phyloP scores from a whole-genome alignment of 2,797 vertebrate species.

The Atherinosoma microstoma region DNA sequence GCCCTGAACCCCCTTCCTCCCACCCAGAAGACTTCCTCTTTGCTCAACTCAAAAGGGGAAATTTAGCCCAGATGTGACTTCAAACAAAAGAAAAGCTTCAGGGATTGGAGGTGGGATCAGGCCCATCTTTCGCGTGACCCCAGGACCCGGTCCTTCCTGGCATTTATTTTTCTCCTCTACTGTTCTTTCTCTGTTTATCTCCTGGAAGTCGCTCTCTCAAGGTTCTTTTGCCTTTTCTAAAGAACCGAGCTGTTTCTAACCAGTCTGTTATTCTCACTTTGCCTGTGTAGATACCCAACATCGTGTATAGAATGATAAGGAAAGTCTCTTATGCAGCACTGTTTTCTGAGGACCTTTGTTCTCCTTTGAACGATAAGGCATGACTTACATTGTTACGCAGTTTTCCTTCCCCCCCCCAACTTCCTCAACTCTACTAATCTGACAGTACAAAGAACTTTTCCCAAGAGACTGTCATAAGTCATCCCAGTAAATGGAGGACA shows the following conservation, averaged over 20 bases:
- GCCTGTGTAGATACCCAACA: not conserved
- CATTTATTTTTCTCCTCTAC: conserved; percentile 66
- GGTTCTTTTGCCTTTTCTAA: conserved; percentile 42
- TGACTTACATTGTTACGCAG: not conserved
- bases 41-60: conserved; percentile 72
- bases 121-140: conserved; percentile 79
- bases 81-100: conserved; percentile 80
- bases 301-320: conserved; percentile 8
- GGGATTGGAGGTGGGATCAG: conserved; percentile 82
- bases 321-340: conserved; percentile 1
- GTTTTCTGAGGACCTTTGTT: conserved; percentile 2
- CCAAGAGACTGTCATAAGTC: not conserved
- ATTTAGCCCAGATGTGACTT: conserved; percentile 84
- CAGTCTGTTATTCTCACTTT: conserved; percentile 16
- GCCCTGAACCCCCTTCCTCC: conserved; percentile 58
- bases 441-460: not conserved
- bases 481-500: conserved; percentile 3
- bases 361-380: conserved; percentile 6
- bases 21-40: conserved; percentile 80
- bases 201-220: conserved; percentile 44
- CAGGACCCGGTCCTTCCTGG: conserved; percentile 76
- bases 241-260: conserved; percentile 35
- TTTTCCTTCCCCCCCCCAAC: conserved; percentile 1
- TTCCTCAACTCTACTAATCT: not conserved
- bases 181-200: conserved; percentile 48